Conservation (phyloP, 2,113 vertebrate genomes). For the Colossoma macropomum region DNA sequence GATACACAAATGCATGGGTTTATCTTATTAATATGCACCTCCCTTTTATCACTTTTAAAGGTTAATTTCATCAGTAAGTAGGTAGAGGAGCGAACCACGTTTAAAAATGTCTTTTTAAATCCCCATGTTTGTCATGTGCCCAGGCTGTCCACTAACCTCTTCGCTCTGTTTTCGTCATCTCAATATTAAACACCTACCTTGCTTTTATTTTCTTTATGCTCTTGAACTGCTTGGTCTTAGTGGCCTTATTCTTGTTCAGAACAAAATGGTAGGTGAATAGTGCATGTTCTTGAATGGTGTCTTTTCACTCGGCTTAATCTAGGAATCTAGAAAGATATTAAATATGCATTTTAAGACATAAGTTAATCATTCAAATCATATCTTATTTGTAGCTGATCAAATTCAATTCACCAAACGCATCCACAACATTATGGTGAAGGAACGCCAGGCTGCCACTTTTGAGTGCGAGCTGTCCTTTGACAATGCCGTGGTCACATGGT, state of each 20-base stretch:
- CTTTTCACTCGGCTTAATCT: neutral
- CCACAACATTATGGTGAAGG: constrained; percentile 91
- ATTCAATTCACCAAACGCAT: constrained; percentile 92
- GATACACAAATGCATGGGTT: neutral
- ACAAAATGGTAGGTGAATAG: neutral
- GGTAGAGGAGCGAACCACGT: constrained; percentile 30
- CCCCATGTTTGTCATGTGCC: neutral
- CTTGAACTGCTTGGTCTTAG: constrained; percentile 36
- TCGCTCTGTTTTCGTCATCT: constrained; percentile 36
- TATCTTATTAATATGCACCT: neutral
- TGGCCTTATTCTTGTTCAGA: constrained; percentile 7
- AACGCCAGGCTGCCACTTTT: constrained; percentile 93
- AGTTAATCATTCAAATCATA: constrained; percentile 7
- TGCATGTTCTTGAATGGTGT: neutral
- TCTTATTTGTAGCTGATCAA: constrained; percentile 81
- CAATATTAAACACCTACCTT: constrained; percentile 29
- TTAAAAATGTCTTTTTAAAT: neutral
- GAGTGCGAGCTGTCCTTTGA: constrained; percentile 98
- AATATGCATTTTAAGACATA: constrained; percentile 14
- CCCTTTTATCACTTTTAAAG: neutral
- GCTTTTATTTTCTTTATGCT: constrained; percentile 24
- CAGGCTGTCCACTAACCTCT: constrained; percentile 62
- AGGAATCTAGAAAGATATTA: neutral
- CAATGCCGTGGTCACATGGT: constrained; percentile 96
- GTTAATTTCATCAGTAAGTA: neutral